These are phyloP conservation scores for Diprion similis DNA, from an alignment of 1,140 invertebrate species.

Conservation along the genomic window DNA sequence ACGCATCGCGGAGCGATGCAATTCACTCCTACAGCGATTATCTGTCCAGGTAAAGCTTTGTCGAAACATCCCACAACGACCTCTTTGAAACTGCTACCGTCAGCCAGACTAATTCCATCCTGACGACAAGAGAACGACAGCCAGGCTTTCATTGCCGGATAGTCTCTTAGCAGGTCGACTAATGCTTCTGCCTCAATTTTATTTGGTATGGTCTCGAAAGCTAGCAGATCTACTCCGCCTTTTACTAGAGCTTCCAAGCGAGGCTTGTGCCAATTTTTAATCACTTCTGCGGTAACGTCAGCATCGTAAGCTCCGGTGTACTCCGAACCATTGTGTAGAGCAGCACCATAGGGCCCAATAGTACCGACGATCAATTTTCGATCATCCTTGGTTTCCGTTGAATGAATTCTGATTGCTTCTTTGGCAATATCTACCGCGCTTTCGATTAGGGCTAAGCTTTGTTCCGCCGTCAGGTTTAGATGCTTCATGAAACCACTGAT, in stretches of 20 bases:
- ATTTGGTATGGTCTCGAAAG: slow-evolving; percentile 90
- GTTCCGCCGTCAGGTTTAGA: slow-evolving; percentile 67
- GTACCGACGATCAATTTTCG: slow-evolving; percentile 78
- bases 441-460: slow-evolving; percentile 73
- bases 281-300: slow-evolving; percentile 67
- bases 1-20: slow-evolving; percentile 76
- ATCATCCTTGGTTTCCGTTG: slow-evolving; percentile 58
- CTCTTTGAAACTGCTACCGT: slow-evolving; percentile 76
- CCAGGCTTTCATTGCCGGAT: slow-evolving; percentile 78
- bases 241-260: slow-evolving; percentile 78
- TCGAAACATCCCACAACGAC: slow-evolving; percentile 70
- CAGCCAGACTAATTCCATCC: slow-evolving; percentile 71
- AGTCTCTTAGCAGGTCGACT: slow-evolving; percentile 76
- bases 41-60: slow-evolving; percentile 65
- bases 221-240: slow-evolving; percentile 81
- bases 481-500: slow-evolving; percentile 78
- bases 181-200: slow-evolving; percentile 81
- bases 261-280: slow-evolving; percentile 83
- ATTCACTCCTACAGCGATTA: slow-evolving; percentile 86
- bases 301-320: slow-evolving; percentile 86
- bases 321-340: slow-evolving; percentile 87
- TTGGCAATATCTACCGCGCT: slow-evolving; percentile 74
- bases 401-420: slow-evolving; percentile 65
- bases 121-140: slow-evolving; percentile 82
- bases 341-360: slow-evolving; percentile 90